Conservation (phyloP, 2,797 vertebrate genomes). For the Darevskia mixta region DNA sequence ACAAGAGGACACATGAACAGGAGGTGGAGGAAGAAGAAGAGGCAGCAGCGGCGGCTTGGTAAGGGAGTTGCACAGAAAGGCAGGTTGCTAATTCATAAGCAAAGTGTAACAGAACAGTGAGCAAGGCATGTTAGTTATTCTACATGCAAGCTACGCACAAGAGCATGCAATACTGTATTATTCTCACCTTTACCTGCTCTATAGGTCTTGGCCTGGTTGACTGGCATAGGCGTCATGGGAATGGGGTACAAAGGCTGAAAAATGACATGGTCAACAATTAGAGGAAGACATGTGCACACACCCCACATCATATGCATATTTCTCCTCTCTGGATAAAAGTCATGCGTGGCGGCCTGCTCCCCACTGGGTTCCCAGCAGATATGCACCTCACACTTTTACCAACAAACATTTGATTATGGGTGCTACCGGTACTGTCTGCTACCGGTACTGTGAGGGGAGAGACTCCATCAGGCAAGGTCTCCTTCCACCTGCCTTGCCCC, state of each 20-base stretch:
- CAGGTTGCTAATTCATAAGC: background rate
- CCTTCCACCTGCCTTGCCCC: too few species aligned
- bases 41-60: fast-evolving
- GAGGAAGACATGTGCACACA: background rate
- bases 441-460: too few species aligned
- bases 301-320: too few species aligned
- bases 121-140: conserved; percentile 56
- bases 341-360: background rate
- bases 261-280: conserved; percentile 28
- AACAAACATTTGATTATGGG: background rate
- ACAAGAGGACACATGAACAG: too few species aligned
- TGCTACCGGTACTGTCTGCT: too few species aligned
- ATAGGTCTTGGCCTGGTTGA: conserved; percentile 98
- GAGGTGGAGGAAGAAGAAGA: background rate
- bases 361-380: background rate
- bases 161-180: conserved; percentile 79
- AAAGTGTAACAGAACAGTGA: background rate
- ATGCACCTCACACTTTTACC: too few species aligned
- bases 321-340: too few species aligned
- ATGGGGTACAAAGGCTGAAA: conserved; percentile 96
- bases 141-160: conserved; percentile 79
- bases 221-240: conserved; percentile 96
- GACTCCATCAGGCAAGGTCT: too few species aligned
- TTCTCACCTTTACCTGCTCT: conserved; percentile 99
- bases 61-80: too few species aligned